These are phyloP conservation scores for Ariolimax columbianus DNA, from an alignment of 2,888 invertebrate species.

Conservation along the genomic window DNA sequence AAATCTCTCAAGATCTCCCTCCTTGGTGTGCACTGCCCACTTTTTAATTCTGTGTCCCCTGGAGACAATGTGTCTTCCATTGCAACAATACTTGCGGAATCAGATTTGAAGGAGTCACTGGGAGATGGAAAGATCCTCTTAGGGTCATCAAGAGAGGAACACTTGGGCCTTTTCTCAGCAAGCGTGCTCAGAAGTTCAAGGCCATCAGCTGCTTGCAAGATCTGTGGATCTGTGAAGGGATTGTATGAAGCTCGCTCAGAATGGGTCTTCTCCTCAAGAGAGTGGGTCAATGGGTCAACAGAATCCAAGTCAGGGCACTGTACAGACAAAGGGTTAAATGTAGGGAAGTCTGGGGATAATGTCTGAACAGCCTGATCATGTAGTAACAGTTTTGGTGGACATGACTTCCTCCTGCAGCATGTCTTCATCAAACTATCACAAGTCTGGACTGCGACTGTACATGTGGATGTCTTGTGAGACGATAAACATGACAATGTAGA, in stretches of 20 bases:
- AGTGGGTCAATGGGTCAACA: constrained; percentile 13
- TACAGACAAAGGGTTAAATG: constrained; percentile 35
- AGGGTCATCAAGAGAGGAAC: constrained; percentile 53
- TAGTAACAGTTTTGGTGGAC: neutral
- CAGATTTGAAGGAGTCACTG: constrained; percentile 59
- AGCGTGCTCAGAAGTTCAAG: constrained; percentile 73
- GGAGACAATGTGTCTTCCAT: constrained; percentile 52
- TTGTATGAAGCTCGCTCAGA: constrained; percentile 57
- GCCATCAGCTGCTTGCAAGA: constrained; percentile 71
- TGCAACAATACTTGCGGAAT: constrained; percentile 48
- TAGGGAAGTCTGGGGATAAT: neutral
- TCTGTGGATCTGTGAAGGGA: constrained; percentile 71
- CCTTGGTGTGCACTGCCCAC: constrained; percentile 52
- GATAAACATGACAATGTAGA: constrained; percentile 37
- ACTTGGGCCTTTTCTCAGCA: constrained; percentile 69
- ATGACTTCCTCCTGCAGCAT: neutral
- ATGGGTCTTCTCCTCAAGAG: constrained; percentile 26
- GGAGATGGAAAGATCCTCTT: constrained; percentile 56
- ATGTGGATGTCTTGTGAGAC: constrained; percentile 26
- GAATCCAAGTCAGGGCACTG: constrained; percentile 47
- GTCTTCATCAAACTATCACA: constrained; percentile 41
- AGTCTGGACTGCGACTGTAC: constrained; percentile 52
- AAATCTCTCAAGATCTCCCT: constrained; percentile 47
- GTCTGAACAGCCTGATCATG: constrained; percentile 51
- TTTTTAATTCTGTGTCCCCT: constrained; percentile 47